Percentiles rank a stretch among this genome's conserved stretches.
phyloP scores from a whole-genome alignment of 2,113 vertebrate species.

The Larimichthys polyactis region DNA sequence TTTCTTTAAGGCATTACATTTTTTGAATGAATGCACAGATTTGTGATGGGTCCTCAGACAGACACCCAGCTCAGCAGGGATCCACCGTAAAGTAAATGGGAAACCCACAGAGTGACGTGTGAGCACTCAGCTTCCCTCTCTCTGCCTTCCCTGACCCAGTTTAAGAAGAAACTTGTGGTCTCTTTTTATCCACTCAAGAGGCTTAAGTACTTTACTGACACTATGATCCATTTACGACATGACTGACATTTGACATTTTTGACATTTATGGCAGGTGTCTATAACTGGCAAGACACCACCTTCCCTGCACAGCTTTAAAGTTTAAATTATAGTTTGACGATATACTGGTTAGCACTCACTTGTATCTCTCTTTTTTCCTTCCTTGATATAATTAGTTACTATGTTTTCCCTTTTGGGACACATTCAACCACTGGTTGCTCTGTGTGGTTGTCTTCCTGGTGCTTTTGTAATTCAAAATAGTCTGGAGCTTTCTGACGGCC shows the following conservation, averaged over 20 bases:
- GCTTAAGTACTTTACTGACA: conserved; percentile 64
- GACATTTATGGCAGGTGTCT: conserved; percentile 3
- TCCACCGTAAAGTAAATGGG: conserved; percentile 16
- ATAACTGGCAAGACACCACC: neutral
- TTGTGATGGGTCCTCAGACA: neutral
- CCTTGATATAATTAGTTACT: neutral
- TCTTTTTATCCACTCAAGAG: conserved; percentile 63
- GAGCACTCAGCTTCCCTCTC: conserved; percentile 33
- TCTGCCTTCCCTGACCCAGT: conserved; percentile 49
- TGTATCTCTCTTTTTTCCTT: neutral
- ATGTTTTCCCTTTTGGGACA: neutral
- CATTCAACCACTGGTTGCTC: no score
- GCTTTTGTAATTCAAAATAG: conserved; percentile 19
- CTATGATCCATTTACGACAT: conserved; percentile 63
- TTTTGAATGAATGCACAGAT: neutral
- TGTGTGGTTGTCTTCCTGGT: neutral
- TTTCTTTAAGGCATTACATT: neutral
- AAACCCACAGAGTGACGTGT: conserved; percentile 17
- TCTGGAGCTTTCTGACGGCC: conserved; percentile 3
- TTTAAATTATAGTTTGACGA: neutral
- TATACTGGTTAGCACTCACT: neutral
- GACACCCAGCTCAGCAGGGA: conserved; percentile 2
- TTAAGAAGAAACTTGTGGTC: conserved; percentile 41
- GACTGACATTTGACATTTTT: conserved; percentile 37
- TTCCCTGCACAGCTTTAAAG: neutral